Evolutionary conservation across 1,140 invertebrate species (phyloP), one percentile per base, ranked within the genome.

Genomic region (Conus ventricosus): DNA sequence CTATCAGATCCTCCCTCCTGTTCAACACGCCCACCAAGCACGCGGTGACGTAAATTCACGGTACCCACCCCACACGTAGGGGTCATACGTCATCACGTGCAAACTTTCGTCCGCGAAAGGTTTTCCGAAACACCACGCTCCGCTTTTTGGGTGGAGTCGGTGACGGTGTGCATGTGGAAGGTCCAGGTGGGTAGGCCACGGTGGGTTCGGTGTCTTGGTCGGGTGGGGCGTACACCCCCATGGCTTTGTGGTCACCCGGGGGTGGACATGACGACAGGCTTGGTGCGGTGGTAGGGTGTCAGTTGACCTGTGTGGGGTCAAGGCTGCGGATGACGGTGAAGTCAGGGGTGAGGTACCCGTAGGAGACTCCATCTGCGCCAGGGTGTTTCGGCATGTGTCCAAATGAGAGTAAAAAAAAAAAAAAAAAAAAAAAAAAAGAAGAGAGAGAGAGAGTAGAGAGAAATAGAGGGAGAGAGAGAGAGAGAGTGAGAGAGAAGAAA

Each of bases 301-400:
- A 88, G 76, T 5, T 83, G 71, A 27, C 80, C 20, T 81, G 89
- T 39, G 27, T 27, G 4, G 76, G 76, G 81, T 91, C 88, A 23
- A 89, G 87, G 75, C 88, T 87, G n/a, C 81, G 88, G 27, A 63
- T 20, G 55, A 87, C 54, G 0, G 84, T 88, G 53, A 92, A 91
- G n/a, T 92, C 90, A 20, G 87, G 71, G 17, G 90, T 84, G 89
- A 92, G 87, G 76, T 92, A 92, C 1, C 88, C 87, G 91, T 84
- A 3, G 91, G 91, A 11, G 91, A 80, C 71, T 91, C 91, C 87
- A 92, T 88, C 17, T 92, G 85, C 15, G 67, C 57, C 57, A 51
- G 25, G 23, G 84, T 85, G 84, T 85, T 10, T n/a, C 7, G 84
- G 84, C 13, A 85, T 85, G 55, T 63, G 5, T 15, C 84, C 84